These are phyloP conservation scores for Sebastes itinus DNA, from an alignment of 2,797 vertebrate genomes.

Conservation along the genomic window DNA sequence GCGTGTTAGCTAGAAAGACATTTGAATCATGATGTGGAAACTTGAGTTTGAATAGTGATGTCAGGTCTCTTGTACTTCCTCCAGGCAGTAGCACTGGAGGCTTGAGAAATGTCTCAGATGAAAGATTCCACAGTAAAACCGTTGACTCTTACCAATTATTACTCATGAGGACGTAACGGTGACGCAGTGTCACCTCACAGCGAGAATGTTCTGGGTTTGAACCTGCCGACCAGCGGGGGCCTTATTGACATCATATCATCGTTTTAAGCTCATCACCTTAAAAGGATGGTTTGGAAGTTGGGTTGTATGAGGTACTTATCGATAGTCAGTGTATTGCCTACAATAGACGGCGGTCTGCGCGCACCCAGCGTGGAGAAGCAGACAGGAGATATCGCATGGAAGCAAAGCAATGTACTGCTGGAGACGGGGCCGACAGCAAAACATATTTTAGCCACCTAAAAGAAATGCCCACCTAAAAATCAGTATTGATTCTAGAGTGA, in stretches of 20 bases:
- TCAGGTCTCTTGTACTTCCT: background rate
- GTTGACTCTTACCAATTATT: background rate
- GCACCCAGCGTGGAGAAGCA: too few species aligned
- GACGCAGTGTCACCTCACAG: background rate
- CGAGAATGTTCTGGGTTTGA: background rate
- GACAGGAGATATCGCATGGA: too few species aligned
- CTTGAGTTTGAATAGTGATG: background rate
- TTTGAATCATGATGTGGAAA: background rate
- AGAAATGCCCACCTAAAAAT: too few species aligned
- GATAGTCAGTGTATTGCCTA: too few species aligned
- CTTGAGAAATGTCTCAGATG: background rate
- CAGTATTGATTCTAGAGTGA: too few species aligned
- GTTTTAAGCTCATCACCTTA: background rate
- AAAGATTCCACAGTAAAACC: background rate
- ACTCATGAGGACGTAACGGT: background rate
- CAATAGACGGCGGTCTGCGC: too few species aligned
- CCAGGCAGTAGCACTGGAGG: background rate
- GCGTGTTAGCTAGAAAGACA: background rate
- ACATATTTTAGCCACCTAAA: too few species aligned
- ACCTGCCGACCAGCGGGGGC: too few species aligned
- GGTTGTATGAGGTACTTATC: too few species aligned
- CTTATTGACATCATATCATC: accelerated
- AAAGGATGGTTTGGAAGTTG: background rate
- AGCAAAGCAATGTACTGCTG: too few species aligned
- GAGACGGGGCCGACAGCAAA: too few species aligned